A percentile compares a stretch with the other conserved stretches of the same genome.
phyloP scores from a whole-genome alignment of 2,888 invertebrate genomes.

The Cantharis rufa region DNA sequence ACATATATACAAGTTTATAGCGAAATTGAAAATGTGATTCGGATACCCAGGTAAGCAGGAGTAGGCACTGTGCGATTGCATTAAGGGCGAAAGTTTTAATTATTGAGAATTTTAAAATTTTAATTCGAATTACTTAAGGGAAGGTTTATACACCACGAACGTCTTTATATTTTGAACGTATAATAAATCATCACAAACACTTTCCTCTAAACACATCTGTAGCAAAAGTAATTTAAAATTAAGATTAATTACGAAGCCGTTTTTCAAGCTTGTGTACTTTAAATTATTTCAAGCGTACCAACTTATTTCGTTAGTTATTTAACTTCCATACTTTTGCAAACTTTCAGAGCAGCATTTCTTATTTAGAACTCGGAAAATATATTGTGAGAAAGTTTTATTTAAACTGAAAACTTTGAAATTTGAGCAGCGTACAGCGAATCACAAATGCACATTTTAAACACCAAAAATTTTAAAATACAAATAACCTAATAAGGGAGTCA shows the following conservation, averaged over 20 bases:
- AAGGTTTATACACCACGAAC: slow-evolving; percentile 1
- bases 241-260: slow-evolving; percentile 52
- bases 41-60: neutral
- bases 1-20: neutral
- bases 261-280: slow-evolving; percentile 48
- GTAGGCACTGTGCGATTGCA: neutral
- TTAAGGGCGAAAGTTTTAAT: neutral
- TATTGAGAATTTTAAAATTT: neutral
- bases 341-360: slow-evolving; percentile 27
- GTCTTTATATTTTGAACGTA: slow-evolving; percentile 21
- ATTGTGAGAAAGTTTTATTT: slow-evolving; percentile 23
- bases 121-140: neutral
- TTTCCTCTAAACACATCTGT: slow-evolving; percentile 31
- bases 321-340: slow-evolving; percentile 36
- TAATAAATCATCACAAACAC: slow-evolving; percentile 31
- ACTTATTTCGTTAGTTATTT: slow-evolving; percentile 42
- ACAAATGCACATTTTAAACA: neutral
- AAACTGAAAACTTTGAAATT: neutral
- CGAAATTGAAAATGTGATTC: neutral
- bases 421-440: neutral
- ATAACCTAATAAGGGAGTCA: neutral
- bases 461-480: neutral
- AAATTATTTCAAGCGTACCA: slow-evolving; percentile 33
- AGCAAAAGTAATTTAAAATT: slow-evolving; percentile 51
- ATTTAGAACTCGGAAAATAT: slow-evolving; percentile 31